Evolutionary conservation across 1,140 invertebrate genomes (phyloP).

Genomic region (Drosophila prosaltans): DNA sequence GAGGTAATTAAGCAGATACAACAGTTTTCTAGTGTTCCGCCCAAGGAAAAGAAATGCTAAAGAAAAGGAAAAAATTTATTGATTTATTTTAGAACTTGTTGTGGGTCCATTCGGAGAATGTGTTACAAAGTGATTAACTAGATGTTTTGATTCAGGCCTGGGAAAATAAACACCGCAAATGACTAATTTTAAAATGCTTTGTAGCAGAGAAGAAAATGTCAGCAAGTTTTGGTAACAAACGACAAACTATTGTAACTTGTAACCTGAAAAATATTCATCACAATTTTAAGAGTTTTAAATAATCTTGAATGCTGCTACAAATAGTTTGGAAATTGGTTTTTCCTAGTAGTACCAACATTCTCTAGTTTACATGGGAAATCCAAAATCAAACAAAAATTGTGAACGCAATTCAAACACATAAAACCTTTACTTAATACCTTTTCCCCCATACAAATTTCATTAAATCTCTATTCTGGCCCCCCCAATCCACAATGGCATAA

Average conservation of each 20-base stretch:
- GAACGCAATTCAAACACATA: neutral
- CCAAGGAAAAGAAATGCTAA: neutral
- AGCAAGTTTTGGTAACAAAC: neutral
- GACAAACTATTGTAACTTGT: no score
- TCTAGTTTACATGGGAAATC: neutral
- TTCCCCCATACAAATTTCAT: neutral
- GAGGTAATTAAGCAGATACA: conserved; percentile 16
- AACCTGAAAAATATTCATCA: no score
- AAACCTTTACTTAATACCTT: neutral
- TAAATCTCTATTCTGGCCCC: neutral
- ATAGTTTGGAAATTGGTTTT: no score
- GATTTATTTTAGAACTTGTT: conserved; percentile 19
- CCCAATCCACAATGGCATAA: conserved; percentile 16
- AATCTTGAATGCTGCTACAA: no score
- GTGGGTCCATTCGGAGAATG: neutral
- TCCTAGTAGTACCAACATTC: no score
- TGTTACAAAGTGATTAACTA: conserved; percentile 11
- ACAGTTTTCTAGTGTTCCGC: conserved; percentile 5
- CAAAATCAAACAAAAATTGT: neutral
- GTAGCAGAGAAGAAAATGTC: neutral
- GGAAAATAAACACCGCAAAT: neutral
- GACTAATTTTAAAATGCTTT: neutral
- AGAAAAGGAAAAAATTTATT: conserved; percentile 7
- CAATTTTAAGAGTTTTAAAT: no score
- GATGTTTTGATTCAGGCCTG: neutral